Conservation (phyloP, 2,797 vertebrate genomes). For the Chelon labrosus region DNA sequence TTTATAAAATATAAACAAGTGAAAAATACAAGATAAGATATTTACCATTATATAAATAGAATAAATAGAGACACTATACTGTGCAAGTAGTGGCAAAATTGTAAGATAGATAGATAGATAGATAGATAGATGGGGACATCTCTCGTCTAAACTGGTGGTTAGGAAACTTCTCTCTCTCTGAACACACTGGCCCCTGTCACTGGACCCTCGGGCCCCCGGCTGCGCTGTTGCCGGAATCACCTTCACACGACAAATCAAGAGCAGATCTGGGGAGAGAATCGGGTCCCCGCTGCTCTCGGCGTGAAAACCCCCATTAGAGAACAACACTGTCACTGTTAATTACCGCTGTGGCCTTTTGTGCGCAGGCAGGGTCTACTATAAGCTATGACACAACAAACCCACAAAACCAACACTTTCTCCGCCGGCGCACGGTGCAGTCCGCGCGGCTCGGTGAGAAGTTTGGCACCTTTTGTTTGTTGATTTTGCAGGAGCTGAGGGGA, state of each 20-base stretch:
- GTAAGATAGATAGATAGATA: too few species aligned
- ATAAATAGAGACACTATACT: too few species aligned
- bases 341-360: constrained; percentile 67
- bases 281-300: constrained; percentile 51
- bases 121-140: too few species aligned
- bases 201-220: constrained; percentile 18
- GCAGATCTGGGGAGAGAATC: constrained; percentile 66
- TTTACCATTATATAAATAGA: too few species aligned
- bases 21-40: too few species aligned
- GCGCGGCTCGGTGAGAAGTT: constrained; percentile 54
- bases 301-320: constrained; percentile 61
- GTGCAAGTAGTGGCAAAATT: too few species aligned
- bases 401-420: constrained; percentile 68
- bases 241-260: constrained; percentile 65
- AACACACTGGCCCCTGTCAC: background rate
- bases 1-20: too few species aligned
- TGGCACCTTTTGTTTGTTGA: constrained; percentile 54
- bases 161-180: too few species aligned
- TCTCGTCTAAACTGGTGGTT: too few species aligned
- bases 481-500: background rate
- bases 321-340: constrained; percentile 72
- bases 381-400: constrained; percentile 45
- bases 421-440: constrained; percentile 41
- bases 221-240: constrained; percentile 50
- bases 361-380: constrained; percentile 29